A percentile compares a stretch with the other conserved stretches of the same genome.
These are phyloP conservation scores for Lasioglossum albipes DNA, from an alignment of 1,140 invertebrate genomes.

Conservation along the genomic window DNA sequence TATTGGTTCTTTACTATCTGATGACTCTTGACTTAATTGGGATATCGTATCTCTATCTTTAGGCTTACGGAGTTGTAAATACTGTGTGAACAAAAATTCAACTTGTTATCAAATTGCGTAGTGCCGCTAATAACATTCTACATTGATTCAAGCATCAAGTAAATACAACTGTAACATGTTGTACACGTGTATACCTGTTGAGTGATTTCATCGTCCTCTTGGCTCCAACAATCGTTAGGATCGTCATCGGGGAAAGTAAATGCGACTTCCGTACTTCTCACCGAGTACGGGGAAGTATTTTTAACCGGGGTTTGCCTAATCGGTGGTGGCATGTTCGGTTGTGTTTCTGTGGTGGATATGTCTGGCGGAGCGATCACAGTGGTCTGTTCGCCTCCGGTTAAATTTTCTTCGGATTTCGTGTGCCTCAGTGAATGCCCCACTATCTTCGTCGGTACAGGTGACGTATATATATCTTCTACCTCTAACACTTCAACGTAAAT, in stretches of 20 bases:
- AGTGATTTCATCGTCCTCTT: constrained; percentile 96
- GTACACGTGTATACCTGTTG: constrained; percentile 81
- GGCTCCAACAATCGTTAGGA: constrained; percentile 91
- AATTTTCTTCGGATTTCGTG: constrained; percentile 96
- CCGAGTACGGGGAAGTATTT: constrained; percentile 63
- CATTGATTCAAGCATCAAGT: neutral
- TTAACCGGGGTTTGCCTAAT: constrained; percentile 74
- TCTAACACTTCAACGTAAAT: constrained; percentile 98
- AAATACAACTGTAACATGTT: no score
- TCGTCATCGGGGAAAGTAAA: constrained; percentile 81
- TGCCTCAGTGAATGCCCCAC: constrained; percentile 90
- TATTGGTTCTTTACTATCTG: constrained; percentile 91
- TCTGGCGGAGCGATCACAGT: constrained; percentile 70
- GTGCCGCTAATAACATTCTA: no score
- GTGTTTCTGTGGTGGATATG: constrained; percentile 65
- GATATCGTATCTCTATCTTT: constrained; percentile 92
- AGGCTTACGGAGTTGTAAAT: constrained; percentile 82
- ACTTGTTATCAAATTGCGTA: neutral
- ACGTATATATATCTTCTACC: constrained; percentile 92
- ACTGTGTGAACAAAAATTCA: constrained; percentile 79
- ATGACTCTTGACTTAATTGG: constrained; percentile 94
- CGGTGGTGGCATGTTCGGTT: constrained; percentile 63
- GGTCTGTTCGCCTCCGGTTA: constrained; percentile 81
- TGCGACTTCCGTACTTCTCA: constrained; percentile 72
- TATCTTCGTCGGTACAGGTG: constrained; percentile 89